Conservation (phyloP, 2,113 vertebrate species). For the Mastomys natalensis region DNA sequence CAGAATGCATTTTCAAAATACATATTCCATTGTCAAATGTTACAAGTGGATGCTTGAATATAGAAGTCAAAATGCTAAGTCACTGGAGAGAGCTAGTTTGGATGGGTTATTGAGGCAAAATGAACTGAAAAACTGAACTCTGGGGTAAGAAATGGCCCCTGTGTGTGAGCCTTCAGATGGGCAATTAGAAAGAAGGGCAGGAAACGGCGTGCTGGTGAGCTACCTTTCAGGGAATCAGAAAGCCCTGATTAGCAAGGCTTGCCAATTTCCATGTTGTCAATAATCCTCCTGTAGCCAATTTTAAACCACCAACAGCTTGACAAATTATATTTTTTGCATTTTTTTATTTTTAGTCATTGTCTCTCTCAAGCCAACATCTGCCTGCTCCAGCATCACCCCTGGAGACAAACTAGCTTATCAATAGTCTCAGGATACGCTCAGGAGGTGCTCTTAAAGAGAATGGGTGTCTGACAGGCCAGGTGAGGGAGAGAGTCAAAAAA, state of each 20-base stretch:
- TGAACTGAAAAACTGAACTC: neutral
- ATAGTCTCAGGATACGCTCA: neutral
- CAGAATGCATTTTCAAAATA: constrained; percentile 31
- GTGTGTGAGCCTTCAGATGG: no score
- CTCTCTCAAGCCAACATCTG: constrained; percentile 17
- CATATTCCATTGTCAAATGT: neutral
- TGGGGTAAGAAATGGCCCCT: neutral
- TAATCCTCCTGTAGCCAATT: neutral
- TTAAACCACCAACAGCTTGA: constrained; percentile 43
- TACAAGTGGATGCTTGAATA: constrained; percentile 1
- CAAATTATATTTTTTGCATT: constrained; percentile 25
- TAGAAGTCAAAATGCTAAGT: neutral
- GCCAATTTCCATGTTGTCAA: constrained; percentile 25
- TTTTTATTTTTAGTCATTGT: constrained; percentile 22
- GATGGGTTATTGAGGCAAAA: neutral
- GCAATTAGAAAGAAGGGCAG: neutral
- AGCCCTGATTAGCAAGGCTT: neutral
- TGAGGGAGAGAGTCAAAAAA: constrained; percentile 35
- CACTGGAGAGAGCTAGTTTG: neutral
- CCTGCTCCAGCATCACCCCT: neutral
- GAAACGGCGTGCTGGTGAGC: neutral
- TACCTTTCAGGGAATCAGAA: neutral
- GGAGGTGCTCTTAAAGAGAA: constrained; percentile 15
- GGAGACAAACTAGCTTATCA: constrained; percentile 34
- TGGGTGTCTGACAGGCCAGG: neutral